Evolutionary conservation across 2,797 vertebrate genomes (phyloP), one percentile per base, ranked within the genome.

Genomic region (Eidolon dupreanum): DNA sequence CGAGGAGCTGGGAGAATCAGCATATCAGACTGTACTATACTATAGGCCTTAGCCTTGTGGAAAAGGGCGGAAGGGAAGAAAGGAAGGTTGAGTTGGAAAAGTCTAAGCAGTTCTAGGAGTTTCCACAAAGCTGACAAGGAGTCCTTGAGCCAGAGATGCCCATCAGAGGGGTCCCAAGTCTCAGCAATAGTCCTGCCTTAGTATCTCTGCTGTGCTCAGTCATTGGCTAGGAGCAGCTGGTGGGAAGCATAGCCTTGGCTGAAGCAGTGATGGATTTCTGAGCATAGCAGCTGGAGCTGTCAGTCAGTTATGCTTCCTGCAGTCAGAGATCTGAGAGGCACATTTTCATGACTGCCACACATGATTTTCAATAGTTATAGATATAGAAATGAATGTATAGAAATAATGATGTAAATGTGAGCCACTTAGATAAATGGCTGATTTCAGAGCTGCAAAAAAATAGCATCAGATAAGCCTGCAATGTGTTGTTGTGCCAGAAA

Each of bases 321-420:
- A 79, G 93, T 96, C 66, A 59, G 70, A 88, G 65, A 90, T 93
- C 91, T 6, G 24, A 92, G 66, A 93, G 71, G 55, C 92, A 74
- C 13, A 33, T 90, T 88, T 97, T 93, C 71, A 73, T 96, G 83
- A 74, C 92, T 88, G 36, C 71, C 24, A 81, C 71, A 78, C 66
- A 24, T 85, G 84, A 79, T 92, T 98, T 96, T 87, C 87, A 85
- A 1, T 57, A 95, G 82, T 71, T 66, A 36, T 61, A 87, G 70
- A 74, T 77, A 31, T 22, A 89, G 83, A 96, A 94, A 88, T 92
- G 84, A 93, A 79, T 46, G 28, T 94, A 53, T 57, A 89, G 70
- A 93, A 94, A 88, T 94, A 87, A 74, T 93, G 57, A 93, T 91
- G 59, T 65, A 84, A 79, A 43, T 59, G 41, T 71, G n/a, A 36